Percentiles rank a stretch among this genome's conserved stretches.
Evolutionary conservation across 1,140 invertebrate species (phyloP).

Genomic region (Caenorhabditis elegans): DNA sequence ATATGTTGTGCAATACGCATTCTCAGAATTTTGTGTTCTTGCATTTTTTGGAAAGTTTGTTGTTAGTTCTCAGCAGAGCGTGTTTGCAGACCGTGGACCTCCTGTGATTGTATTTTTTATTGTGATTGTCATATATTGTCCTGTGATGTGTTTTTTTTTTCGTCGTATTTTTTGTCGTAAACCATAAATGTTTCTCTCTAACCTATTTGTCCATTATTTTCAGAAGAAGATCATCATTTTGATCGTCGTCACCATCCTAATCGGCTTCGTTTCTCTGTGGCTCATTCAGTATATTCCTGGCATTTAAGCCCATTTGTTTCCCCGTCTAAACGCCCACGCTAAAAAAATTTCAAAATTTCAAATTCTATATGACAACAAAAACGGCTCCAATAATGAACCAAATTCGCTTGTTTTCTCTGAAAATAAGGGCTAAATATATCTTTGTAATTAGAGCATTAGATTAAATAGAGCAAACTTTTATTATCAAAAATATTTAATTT

Average conservation of each 20-base stretch:
- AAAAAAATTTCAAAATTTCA: no score
- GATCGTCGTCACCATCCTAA: conserved; percentile 88
- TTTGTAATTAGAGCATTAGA: no score
- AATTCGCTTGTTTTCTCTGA: background rate
- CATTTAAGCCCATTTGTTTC: background rate
- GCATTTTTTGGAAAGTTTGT: no score
- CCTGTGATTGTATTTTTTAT: no score
- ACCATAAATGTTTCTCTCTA: background rate
- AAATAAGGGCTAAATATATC: background rate
- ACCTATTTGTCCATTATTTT: conserved; percentile 66
- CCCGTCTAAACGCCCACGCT: background rate
- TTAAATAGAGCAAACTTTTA: no score
- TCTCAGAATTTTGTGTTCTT: no score
- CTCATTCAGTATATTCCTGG: conserved; percentile 63
- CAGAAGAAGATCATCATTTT: conserved; percentile 99
- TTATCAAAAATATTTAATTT: no score
- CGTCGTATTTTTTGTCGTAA: background rate
- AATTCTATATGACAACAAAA: no score
- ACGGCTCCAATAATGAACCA: conserved; percentile 35
- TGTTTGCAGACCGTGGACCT: no score
- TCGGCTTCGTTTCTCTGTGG: conserved; percentile 75
- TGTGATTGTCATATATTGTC: background rate
- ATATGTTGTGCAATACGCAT: no score
- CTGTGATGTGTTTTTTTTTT: conserved; percentile 21
- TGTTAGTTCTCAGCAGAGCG: background rate